phyloP scores from a whole-genome alignment of 2,888 invertebrate species.

The Saturnia japonica region DNA sequence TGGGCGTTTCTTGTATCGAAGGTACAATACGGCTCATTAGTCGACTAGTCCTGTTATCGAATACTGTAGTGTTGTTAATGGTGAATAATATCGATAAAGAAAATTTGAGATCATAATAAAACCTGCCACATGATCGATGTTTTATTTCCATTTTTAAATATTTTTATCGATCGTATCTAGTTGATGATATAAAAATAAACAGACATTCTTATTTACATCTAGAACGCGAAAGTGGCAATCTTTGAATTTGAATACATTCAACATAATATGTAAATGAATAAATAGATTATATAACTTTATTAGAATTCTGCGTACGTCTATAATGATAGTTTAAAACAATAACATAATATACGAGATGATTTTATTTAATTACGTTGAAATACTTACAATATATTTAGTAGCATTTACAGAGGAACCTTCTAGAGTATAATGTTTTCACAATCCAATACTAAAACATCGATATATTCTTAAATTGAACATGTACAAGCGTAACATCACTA shows the following conservation, averaged over 20 bases:
- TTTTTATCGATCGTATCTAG: background rate
- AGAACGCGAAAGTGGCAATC: background rate
- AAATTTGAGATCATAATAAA: background rate
- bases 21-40: conserved; percentile 18
- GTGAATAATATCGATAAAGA: background rate
- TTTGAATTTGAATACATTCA: background rate
- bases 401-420: background rate
- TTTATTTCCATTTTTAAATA: background rate
- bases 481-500: conserved; percentile 27
- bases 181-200: background rate
- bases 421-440: background rate
- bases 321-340: no score
- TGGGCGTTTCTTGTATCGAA: conserved; percentile 13
- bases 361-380: background rate
- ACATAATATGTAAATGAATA: no score
- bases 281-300: no score
- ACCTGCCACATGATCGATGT: background rate
- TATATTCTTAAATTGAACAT: background rate
- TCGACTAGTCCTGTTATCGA: conserved; percentile 14
- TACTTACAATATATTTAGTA: background rate
- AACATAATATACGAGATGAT: no score
- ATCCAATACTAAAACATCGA: background rate
- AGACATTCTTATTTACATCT: background rate
- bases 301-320: no score
- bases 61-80: conserved; percentile 16